Evolutionary conservation across 2,113 vertebrate species (phyloP).

Genomic region (Cyanoliseus patagonus): DNA sequence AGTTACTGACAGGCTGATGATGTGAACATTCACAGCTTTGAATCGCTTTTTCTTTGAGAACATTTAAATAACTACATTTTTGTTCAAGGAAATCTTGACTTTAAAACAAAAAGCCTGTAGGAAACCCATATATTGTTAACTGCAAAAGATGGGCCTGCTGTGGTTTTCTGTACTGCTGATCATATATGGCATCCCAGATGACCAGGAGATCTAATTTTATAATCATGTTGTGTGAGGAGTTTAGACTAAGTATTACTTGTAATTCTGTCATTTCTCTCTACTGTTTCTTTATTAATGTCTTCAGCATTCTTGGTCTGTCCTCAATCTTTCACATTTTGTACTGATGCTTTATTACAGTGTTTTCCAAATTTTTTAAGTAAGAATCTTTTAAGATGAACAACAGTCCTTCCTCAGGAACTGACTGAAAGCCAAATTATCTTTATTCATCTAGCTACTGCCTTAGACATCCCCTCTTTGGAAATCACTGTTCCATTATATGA

Average conservation of each 20-base stretch:
- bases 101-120: background rate
- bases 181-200: background rate
- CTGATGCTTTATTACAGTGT: conserved; percentile 13
- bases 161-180: background rate
- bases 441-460: conserved; percentile 3
- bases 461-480: background rate
- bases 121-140: background rate
- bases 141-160: background rate
- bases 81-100: background rate
- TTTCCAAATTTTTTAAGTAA: conserved; percentile 27
- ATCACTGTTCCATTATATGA: background rate
- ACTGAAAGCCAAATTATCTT: conserved; percentile 15
- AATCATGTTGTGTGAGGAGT: background rate
- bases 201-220: background rate
- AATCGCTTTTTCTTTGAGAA: background rate
- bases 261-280: conserved; percentile 41
- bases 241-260: background rate
- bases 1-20: background rate
- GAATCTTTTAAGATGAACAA: conserved; percentile 26
- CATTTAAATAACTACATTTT: background rate
- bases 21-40: background rate
- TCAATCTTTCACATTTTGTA: conserved; percentile 52
- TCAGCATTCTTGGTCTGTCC: background rate
- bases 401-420: background rate
- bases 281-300: conserved; percentile 32